A percentile compares a stretch with the other conserved stretches of the same genome.
Conservation (phyloP, 2,797 vertebrate genomes). For the Hypotaenidia okinawae region DNA sequence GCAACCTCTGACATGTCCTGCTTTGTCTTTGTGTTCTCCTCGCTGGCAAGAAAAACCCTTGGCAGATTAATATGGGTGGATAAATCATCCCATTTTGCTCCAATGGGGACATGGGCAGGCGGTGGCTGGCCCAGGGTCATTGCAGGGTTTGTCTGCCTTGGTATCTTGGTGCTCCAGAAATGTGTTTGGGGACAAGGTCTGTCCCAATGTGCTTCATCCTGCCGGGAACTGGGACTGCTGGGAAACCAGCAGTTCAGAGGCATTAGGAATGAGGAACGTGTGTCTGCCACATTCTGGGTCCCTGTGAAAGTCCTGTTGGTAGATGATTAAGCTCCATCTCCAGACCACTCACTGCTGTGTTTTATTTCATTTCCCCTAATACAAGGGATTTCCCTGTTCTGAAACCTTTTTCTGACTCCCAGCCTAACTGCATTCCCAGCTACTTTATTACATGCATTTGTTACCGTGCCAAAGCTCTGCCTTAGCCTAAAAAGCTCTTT, state of each 20-base stretch:
- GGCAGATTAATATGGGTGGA: not conserved
- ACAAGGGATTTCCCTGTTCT: constrained; percentile 20
- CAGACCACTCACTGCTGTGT: not conserved
- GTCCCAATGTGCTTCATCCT: not conserved
- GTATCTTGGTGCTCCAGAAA: not conserved
- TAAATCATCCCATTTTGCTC: not conserved
- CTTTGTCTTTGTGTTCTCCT: not conserved
- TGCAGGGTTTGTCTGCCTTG: not conserved
- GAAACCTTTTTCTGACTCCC: not conserved
- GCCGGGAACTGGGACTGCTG: not conserved
- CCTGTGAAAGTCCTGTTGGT: not conserved
- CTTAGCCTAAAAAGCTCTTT: not conserved
- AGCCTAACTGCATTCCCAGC: not conserved
- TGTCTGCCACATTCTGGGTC: not conserved
- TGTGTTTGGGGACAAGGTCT: not conserved
- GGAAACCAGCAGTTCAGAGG: not conserved
- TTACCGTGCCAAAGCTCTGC: not conserved
- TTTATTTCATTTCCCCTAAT: constrained; percentile 30
- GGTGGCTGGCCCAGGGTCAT: not conserved
- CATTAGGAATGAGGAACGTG: rapidly evolving
- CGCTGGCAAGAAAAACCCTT: not conserved
- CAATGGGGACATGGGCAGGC: rapidly evolving
- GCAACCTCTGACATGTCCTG: not conserved
- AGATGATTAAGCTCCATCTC: not conserved
- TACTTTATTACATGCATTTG: not conserved